Evolutionary conservation across 2,113 vertebrate species (phyloP), one percentile per base, ranked within the genome.

Genomic region (Callopanchax toddi): DNA sequence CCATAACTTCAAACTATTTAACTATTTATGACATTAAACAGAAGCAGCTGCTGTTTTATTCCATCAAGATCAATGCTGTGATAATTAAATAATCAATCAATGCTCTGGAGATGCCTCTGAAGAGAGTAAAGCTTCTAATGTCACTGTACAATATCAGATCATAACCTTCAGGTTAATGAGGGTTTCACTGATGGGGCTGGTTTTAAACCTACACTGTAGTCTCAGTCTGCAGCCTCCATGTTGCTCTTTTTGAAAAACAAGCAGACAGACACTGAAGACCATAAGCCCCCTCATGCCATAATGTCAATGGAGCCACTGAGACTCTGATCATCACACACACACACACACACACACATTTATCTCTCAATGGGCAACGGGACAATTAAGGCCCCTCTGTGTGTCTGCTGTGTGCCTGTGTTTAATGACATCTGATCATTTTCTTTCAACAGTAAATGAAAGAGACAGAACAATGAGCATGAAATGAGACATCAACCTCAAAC

Each of bases 311-410:
- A 70, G 73, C 59, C 70, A 67, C 50, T 66, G 65, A 67, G 81
- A 87, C 76, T 78, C 81, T 82, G 59, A 58, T 75, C 85, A 91
- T 87, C 89, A 79, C 80, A 84, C 83, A 89, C 82, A 54, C 60
- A 25, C 89, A 80, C 80, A 84, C 83, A 89, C 82, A 54, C 60
- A 25, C 67, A 58, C 71, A 81, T 82, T 74, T 76, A 81, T 78
- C 71, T 76, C 58, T 59, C 82, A 60, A 89, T 26, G 70, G 70
- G 55, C 48, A 40, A 82, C 76, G 64, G 66, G 67, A 81, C 60
- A 79, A 85, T 86, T 71, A 79, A 49, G 70, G 40, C 4, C 48
- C n/a, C 3, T 56, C 32, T 34, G 37, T 40, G 34, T 42, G 40
- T 37, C 55, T 51, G 25, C 22, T 56, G 51, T 36, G 36, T 54